Conservation (phyloP, 2,113 vertebrate genomes). For the Labeo rohita region DNA sequence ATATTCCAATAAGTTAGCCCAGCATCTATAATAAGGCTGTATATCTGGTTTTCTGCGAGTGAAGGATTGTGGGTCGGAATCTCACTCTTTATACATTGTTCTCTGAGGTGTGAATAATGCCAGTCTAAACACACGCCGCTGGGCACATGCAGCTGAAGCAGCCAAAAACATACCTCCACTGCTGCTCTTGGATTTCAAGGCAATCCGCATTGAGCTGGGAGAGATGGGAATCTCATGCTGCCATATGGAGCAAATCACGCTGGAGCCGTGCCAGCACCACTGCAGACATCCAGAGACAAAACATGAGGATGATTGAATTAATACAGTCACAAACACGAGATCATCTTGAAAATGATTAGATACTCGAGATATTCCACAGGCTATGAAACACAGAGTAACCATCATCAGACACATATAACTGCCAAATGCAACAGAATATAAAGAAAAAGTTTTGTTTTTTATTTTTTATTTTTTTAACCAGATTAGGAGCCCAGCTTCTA, state of each 20-base stretch:
- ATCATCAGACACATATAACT: background rate
- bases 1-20: background rate
- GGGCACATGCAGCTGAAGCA: constrained; percentile 41
- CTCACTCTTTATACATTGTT: constrained; percentile 5
- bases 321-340: constrained; percentile 6
- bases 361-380: background rate
- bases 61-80: background rate
- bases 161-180: constrained; percentile 21
- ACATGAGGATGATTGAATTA: constrained; percentile 12
- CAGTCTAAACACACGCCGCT: constrained; percentile 20
- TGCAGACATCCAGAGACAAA: background rate
- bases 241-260: constrained; percentile 55
- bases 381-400: background rate
- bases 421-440: background rate
- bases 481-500: background rate
- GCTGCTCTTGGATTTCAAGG: constrained; percentile 46
- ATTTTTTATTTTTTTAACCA: too few species aligned
- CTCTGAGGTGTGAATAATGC: constrained; percentile 22
- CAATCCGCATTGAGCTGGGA: constrained; percentile 17
- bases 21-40: background rate
- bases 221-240: constrained; percentile 54
- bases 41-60: background rate
- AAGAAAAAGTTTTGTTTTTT: too few species aligned
- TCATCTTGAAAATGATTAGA: background rate
- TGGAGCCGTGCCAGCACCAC: constrained; percentile 33